Percentiles rank a stretch among this genome's conserved stretches.
phyloP scores from a whole-genome alignment of 2,797 vertebrate species.

The Triplophysa yarkandensis region DNA sequence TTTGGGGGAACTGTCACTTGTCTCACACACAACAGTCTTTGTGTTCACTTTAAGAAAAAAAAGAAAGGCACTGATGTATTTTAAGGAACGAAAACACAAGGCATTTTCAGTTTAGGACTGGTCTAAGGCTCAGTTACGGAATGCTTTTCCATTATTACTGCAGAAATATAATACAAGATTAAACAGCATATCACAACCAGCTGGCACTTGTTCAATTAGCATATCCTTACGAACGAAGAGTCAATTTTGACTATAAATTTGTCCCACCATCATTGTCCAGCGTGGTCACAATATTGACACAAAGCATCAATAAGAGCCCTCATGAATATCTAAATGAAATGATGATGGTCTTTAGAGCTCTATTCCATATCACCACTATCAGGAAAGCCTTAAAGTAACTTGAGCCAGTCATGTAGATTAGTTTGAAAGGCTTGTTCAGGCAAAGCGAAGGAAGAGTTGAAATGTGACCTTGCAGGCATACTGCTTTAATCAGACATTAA shows the following conservation, averaged over 20 bases:
- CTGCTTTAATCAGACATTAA: constrained; percentile 53
- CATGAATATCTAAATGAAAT: not conserved
- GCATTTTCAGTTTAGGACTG: too few relatives aligned
- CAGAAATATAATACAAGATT: not conserved
- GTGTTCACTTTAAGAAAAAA: too few relatives aligned
- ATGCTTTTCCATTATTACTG: not conserved
- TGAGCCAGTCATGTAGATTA: constrained; percentile 37
- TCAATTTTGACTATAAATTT: constrained; percentile 18
- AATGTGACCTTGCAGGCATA: constrained; percentile 42
- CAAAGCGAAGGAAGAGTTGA: constrained; percentile 11
- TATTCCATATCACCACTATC: constrained; percentile 4
- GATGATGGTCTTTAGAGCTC: constrained; percentile 2
- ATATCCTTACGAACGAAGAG: constrained; percentile 21
- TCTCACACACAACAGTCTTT: too few relatives aligned
- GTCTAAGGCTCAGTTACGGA: too few relatives aligned
- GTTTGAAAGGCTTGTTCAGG: constrained; percentile 36
- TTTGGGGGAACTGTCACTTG: too few relatives aligned
- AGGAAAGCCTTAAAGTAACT: constrained; percentile 14
- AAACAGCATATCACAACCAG: not conserved
- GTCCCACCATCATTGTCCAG: constrained; percentile 27
- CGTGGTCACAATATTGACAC: constrained; percentile 25
- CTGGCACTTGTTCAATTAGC: constrained; percentile 10
- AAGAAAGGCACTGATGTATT: too few relatives aligned
- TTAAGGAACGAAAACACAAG: too few relatives aligned
- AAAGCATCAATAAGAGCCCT: constrained; percentile 32